phyloP scores from a whole-genome alignment of 2,113 vertebrate genomes.

The Catharus bicknelli region DNA sequence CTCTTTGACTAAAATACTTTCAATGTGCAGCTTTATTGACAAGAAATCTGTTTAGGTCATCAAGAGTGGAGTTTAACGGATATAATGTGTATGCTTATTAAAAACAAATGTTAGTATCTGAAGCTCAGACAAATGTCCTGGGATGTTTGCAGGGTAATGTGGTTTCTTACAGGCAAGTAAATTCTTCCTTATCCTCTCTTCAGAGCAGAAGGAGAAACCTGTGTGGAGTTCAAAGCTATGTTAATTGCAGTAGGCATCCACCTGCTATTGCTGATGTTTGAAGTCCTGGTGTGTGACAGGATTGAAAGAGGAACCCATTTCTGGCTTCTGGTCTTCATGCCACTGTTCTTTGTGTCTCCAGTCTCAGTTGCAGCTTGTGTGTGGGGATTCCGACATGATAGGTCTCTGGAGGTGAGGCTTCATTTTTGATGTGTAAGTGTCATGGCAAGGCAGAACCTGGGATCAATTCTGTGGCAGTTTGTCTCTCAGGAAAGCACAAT shows the following conservation, averaged over 20 bases:
- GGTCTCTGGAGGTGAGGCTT: slow-evolving; percentile 89
- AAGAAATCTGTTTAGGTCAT: background rate
- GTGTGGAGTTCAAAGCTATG: slow-evolving; percentile 98
- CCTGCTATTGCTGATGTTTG: slow-evolving; percentile 93
- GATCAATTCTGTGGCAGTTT: rapidly evolving
- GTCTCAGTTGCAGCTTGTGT: slow-evolving; percentile 97
- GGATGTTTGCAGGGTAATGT: background rate
- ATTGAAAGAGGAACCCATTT: slow-evolving; percentile 88
- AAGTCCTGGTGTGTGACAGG: slow-evolving; percentile 95
- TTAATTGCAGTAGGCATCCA: slow-evolving; percentile 97
- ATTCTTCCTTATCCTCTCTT: slow-evolving; percentile 19
- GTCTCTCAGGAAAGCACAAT: background rate
- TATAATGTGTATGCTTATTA: background rate
- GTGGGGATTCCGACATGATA: slow-evolving; percentile 97
- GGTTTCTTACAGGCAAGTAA: background rate
- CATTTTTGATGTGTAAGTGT: rapidly evolving
- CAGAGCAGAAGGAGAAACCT: slow-evolving; percentile 96
- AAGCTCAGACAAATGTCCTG: background rate
- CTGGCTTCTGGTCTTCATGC: slow-evolving; percentile 98
- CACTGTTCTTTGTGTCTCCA: slow-evolving; percentile 95
- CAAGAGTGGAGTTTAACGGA: background rate
- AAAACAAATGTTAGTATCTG: background rate
- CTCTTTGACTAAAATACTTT: background rate
- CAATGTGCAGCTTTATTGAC: background rate
- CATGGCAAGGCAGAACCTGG: background rate